A percentile compares a stretch with the other conserved stretches of the same genome.
These are phyloP conservation scores for Panzeria rudis DNA, from an alignment of 2,888 invertebrate genomes.

Conservation along the genomic window DNA sequence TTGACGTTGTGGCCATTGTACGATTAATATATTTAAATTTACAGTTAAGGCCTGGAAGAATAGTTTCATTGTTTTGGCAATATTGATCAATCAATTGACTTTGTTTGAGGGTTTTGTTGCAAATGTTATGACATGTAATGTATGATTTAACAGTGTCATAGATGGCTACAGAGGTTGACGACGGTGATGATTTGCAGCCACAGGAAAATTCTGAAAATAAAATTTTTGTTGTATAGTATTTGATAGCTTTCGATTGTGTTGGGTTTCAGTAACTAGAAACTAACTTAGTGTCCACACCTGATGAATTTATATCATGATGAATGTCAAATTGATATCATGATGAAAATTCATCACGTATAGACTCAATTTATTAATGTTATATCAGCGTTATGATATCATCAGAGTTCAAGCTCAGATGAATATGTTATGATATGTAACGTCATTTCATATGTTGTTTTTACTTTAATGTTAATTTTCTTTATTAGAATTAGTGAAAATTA, in stretches of 20 bases:
- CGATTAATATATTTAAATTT: conserved; percentile 78
- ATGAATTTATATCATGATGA: no score
- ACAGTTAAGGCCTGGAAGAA: conserved; percentile 73
- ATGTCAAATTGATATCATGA: no score
- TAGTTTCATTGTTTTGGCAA: conserved; percentile 47
- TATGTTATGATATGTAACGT: no score
- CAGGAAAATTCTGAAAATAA: conserved; percentile 83
- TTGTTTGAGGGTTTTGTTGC: conserved; percentile 61
- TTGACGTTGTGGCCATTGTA: conserved; percentile 67
- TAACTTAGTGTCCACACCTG: no score
- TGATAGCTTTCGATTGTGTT: neutral
- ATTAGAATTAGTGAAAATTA: no score
- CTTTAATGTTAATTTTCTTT: no score
- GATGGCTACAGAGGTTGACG: conserved; percentile 66
- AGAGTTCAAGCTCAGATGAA: no score
- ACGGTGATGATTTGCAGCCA: conserved; percentile 80
- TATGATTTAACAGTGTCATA: conserved; percentile 78
- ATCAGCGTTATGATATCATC: no score
- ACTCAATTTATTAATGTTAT: no score
- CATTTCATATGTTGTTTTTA: no score
- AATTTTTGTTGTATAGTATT: conserved; percentile 6
- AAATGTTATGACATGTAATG: conserved; percentile 78
- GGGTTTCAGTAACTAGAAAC: no score
- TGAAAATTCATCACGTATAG: no score
- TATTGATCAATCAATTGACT: conserved; percentile 48